A percentile compares a stretch with the other conserved stretches of the same genome.
Conservation (phyloP, 2,113 vertebrate species). For the Brachyhypopomus occidentalis region DNA sequence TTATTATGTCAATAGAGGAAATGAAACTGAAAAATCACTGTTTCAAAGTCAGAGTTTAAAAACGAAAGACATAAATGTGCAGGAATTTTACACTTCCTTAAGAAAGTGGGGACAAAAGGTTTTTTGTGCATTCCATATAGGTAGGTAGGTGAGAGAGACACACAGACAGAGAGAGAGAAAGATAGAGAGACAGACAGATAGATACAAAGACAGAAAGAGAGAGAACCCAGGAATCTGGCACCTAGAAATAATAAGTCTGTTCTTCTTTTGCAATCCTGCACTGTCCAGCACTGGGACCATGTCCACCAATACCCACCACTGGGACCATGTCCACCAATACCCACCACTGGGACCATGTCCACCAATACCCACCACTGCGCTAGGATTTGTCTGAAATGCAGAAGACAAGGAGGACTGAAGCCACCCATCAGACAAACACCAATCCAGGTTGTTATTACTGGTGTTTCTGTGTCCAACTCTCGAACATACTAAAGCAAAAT, state of each 20-base stretch:
- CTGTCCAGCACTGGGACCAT: too few relatives aligned
- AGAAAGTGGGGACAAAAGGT: too few relatives aligned
- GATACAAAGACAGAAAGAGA: too few relatives aligned
- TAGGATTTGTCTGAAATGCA: neutral
- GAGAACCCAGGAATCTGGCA: too few relatives aligned
- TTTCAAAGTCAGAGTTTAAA: neutral
- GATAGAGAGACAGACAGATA: too few relatives aligned
- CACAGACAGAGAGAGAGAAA: too few relatives aligned
- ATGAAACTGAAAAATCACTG: too few relatives aligned
- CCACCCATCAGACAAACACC: neutral
- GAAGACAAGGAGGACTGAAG: neutral
- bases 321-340: too few relatives aligned
- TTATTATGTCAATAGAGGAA: neutral
- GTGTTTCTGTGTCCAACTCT: neutral
- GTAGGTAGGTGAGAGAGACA: neutral
- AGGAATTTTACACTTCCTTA: neutral
- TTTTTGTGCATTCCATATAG: too few relatives aligned
- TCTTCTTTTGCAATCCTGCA: neutral
- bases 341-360: neutral
- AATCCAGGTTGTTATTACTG: neutral
- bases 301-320: neutral
- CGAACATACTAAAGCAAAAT: neutral
- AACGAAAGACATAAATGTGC: neutral
- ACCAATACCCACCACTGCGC: neutral
- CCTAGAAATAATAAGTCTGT: too few relatives aligned